These are phyloP conservation scores for Pegoplata infirma DNA, from an alignment of 2,888 invertebrate species.

Conservation along the genomic window DNA sequence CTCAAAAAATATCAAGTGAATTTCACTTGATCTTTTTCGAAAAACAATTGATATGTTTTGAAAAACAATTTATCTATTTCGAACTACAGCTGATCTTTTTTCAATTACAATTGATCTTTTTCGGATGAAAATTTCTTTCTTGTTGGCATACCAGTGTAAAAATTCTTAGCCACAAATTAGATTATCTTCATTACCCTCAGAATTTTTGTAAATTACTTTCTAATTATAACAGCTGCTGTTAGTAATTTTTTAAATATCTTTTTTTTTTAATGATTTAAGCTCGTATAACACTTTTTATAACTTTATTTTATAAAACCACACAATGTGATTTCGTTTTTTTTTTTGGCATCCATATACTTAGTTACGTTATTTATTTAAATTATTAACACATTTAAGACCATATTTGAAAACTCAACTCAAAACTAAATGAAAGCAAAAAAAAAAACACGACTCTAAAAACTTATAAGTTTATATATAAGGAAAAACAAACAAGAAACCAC, in stretches of 20 bases:
- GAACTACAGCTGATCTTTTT: no score
- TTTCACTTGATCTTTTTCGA: no score
- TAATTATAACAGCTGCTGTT: background rate
- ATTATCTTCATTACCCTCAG: no score
- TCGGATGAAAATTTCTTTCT: no score
- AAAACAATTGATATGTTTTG: no score
- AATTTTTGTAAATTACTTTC: no score
- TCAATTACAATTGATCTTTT: no score
- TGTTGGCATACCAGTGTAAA: no score
- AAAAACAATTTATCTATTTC: no score
- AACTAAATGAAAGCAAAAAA: background rate
- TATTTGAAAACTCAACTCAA: slow-evolving; percentile 24
- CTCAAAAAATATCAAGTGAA: no score
- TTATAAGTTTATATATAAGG: slow-evolving; percentile 7
- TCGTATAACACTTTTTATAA: background rate
- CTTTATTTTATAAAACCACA: background rate
- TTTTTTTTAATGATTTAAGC: no score
- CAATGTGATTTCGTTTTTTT: background rate
- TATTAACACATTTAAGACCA: slow-evolving; percentile 19
- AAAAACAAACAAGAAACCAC: slow-evolving; percentile 5
- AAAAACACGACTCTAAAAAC: background rate
- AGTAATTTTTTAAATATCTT: background rate
- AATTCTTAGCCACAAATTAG: no score
- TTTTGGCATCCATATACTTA: slow-evolving; percentile 8
- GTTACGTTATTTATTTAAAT: slow-evolving; percentile 8